Evolutionary conservation across 2,113 vertebrate genomes (phyloP).

Genomic region (Pardalotus punctatus): DNA sequence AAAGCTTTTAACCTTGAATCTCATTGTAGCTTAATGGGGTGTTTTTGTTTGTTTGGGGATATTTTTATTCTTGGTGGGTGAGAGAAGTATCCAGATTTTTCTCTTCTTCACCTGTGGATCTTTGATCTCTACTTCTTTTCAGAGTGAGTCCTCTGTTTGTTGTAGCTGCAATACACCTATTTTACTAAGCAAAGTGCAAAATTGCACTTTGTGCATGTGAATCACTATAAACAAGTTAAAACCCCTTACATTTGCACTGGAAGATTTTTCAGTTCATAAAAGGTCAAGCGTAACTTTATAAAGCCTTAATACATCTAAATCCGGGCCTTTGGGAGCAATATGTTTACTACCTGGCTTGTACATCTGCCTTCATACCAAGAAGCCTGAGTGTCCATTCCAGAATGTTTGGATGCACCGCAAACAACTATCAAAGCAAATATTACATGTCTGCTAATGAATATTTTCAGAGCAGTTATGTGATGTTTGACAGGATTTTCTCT

Average conservation of each 20-base stretch:
- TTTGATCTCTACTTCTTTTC: background rate
- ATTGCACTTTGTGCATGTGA: background rate
- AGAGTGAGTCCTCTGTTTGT: background rate
- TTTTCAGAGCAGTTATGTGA: constrained; percentile 63
- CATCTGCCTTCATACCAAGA: constrained; percentile 39
- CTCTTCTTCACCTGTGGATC: background rate
- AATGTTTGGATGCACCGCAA: constrained; percentile 57
- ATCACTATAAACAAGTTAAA: background rate
- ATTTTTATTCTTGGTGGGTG: background rate
- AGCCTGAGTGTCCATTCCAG: constrained; percentile 32
- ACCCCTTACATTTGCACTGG: background rate
- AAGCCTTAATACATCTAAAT: background rate
- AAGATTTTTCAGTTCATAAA: background rate
- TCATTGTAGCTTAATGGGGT: background rate
- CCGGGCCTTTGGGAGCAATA: constrained; percentile 26
- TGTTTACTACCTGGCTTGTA: constrained; percentile 23
- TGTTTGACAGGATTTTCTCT: constrained; percentile 65
- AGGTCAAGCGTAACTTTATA: background rate
- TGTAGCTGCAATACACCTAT: background rate
- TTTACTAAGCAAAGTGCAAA: background rate
- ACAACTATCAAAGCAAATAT: constrained; percentile 58
- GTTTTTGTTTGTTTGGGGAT: background rate
- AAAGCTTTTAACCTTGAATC: constrained; percentile 12
- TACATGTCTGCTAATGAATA: constrained; percentile 49
- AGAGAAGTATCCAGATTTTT: constrained; percentile 7